Evolutionary conservation across 1,140 invertebrate species (phyloP), one percentile per base, ranked within the genome.

Genomic region (Branchinecta lindahli): DNA sequence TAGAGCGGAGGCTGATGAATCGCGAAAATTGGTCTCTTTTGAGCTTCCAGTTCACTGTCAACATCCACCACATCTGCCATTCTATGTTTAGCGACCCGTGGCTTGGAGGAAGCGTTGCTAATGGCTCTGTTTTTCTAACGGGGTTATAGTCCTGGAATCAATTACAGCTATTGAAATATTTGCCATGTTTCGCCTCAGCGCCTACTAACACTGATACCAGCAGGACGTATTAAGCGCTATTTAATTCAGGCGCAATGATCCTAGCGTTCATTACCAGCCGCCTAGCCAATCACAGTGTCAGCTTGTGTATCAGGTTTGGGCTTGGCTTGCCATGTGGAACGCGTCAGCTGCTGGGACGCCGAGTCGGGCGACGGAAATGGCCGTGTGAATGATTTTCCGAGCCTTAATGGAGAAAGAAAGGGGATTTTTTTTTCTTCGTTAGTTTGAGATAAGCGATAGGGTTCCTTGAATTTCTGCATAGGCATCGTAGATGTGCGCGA

Each of bases 101-200:
- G 12, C 52, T 61, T 12, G 18, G 18, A 61, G 52, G 12, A 12
- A 61, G 52, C 52, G 52, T 61, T 15, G 52, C 52, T 61, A 61
- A 61, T 61, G 52, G 52, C 52, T 15, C 52, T 61, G 52, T 61
- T 61, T 61, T 61, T 61, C 52, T 20, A 61, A 61, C 52, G 52
- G 52, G 52, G 12, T 61, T 61, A 61, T 12, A 61, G 18, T 15
- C 52, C 52, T 61, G 52, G 52, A 61, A 61, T 61, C 52, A 61
- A 61, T 61, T 61, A 20, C 52, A 12, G 18, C 18, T 20, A 61
- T 61, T 61, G 52, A 61, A 61, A 61, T 61, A 61, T 20, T 61
- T 61, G 52, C 52, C 52, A 61, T 61, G 52, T 61, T 61, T 61
- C 52, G 52, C 12, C 52, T 61, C 12, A 61, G 52, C 52, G 52